Evolutionary conservation across 2,888 invertebrate genomes (phyloP).

Genomic region (Pteria penguin): DNA sequence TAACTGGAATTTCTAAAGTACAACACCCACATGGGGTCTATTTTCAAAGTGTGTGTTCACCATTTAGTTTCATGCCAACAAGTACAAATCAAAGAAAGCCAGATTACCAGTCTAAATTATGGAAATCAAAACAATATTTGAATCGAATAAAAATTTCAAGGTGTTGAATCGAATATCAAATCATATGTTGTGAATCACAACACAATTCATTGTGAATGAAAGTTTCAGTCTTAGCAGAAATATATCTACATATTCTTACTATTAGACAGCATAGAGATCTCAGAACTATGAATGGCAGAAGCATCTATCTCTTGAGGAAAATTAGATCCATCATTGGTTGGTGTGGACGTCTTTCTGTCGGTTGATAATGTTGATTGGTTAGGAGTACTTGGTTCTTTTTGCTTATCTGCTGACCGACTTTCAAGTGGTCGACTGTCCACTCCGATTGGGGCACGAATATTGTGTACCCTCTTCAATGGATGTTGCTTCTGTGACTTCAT

Average conservation of each 20-base stretch:
- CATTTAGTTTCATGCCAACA: too few species aligned
- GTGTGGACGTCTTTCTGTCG: conserved; percentile 68
- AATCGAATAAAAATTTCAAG: too few species aligned
- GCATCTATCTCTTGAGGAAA: conserved; percentile 66
- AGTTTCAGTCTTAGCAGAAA: too few species aligned
- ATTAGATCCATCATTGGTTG: conserved; percentile 62
- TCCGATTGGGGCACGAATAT: background rate
- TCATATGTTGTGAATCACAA: too few species aligned
- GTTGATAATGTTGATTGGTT: conserved; percentile 51
- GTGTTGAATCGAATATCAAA: too few species aligned
- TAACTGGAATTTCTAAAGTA: too few species aligned
- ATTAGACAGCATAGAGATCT: conserved; percentile 53
- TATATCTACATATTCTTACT: conserved; percentile 12
- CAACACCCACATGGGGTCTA: too few species aligned
- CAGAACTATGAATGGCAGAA: conserved; percentile 70
- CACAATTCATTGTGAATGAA: too few species aligned
- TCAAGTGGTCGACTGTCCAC: background rate
- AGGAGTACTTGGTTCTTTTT: conserved; percentile 42
- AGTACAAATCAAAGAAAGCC: too few species aligned
- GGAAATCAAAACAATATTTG: too few species aligned
- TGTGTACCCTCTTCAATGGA: background rate
- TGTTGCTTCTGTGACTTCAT: background rate
- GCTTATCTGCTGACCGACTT: background rate
- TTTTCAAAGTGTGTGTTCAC: too few species aligned
- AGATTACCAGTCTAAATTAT: too few species aligned